phyloP scores from a whole-genome alignment of 2,888 invertebrate genomes.

The Galerucella nymphaeae region DNA sequence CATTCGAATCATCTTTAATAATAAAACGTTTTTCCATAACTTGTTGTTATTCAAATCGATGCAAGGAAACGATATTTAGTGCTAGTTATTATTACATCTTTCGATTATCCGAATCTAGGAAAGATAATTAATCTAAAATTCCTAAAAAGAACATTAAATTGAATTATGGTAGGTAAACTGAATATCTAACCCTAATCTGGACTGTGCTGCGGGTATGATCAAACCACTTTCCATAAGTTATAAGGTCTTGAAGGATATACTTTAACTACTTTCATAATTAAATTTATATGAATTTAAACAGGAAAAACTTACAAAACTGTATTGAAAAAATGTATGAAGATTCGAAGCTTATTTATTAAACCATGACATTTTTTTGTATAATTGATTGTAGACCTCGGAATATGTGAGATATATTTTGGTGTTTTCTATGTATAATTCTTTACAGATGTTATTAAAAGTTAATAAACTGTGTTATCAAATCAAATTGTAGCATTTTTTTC shows the following conservation, averaged over 20 bases:
- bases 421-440: slow-evolving; percentile 41
- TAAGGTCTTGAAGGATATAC: no score
- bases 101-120: no score
- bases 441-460: slow-evolving; percentile 40
- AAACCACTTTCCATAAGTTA: no score
- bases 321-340: neutral
- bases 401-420: slow-evolving; percentile 39
- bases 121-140: no score
- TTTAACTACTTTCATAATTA: neutral
- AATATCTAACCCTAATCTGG: no score
- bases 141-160: no score
- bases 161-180: no score
- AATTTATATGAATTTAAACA: neutral
- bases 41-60: neutral
- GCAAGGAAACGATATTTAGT: neutral
- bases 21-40: neutral
- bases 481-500: neutral
- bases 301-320: neutral
- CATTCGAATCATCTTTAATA: slow-evolving; percentile 29
- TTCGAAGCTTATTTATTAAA: slow-evolving; percentile 14
- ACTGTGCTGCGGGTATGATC: no score
- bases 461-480: slow-evolving; percentile 11
- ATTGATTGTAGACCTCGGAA: slow-evolving; percentile 33
- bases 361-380: slow-evolving; percentile 23
- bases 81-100: no score